These are phyloP conservation scores for Aphelenchoides besseyi DNA, from an alignment of 1,140 invertebrate genomes.

Conservation along the genomic window DNA sequence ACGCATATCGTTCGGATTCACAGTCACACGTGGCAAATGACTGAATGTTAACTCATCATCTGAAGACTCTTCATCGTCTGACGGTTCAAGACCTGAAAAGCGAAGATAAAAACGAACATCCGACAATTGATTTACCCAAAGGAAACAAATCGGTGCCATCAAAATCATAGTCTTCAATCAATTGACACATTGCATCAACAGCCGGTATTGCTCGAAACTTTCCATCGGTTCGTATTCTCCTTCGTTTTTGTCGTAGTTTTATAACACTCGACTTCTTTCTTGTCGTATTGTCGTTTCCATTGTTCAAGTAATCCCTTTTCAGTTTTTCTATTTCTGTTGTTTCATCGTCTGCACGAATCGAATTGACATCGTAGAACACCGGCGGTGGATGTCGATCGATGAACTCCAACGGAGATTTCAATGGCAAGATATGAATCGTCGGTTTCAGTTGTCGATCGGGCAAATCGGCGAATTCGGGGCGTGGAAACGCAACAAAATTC, in stretches of 20 bases:
- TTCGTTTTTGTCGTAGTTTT: conserved; percentile 40
- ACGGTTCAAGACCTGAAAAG: conserved; percentile 49
- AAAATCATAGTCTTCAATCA: conserved; percentile 44
- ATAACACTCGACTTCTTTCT: conserved; percentile 38
- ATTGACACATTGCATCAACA: conserved; percentile 49
- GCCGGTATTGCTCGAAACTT: conserved; percentile 36
- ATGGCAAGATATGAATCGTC: background rate
- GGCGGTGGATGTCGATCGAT: conserved; percentile 8
- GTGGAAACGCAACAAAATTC: background rate
- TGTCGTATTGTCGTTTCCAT: background rate
- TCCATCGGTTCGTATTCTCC: conserved; percentile 41
- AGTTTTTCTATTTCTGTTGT: conserved; percentile 27
- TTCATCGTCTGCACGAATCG: conserved; percentile 12
- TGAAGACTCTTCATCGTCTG: conserved; percentile 45
- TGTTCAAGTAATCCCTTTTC: conserved; percentile 26
- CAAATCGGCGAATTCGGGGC: background rate
- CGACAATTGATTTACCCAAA: conserved; percentile 24
- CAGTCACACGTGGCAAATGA: background rate
- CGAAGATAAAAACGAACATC: background rate
- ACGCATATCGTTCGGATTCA: background rate
- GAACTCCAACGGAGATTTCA: conserved; percentile 12
- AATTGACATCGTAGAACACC: background rate
- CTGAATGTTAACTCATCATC: conserved; percentile 29
- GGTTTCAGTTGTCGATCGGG: background rate
- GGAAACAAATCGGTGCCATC: conserved; percentile 49